Evolutionary conservation across 2,797 vertebrate genomes (phyloP), one percentile per base, ranked within the genome.

Genomic region (Bradypus variegatus): DNA sequence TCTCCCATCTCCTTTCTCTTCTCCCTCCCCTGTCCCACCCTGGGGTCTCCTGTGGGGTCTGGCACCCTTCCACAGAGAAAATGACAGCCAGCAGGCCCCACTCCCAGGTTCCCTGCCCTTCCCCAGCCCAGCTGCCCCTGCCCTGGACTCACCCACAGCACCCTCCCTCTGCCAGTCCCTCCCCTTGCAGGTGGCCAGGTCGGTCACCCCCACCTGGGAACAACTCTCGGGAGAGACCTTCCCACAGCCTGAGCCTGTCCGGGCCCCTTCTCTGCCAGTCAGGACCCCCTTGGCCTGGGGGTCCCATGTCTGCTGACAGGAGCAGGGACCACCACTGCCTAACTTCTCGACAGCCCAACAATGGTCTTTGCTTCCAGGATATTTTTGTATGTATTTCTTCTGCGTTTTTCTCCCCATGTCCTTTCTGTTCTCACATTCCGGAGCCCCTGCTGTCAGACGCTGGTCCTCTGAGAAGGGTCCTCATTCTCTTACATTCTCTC

Each of bases 251-350:
- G 41, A n/a, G 53, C 41, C 73, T 16, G 60, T 78, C 62, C 15
- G 45, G 29, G 67, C 3, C 15, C 55, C 69, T 7, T 36, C 67
- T 29, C 45, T 73, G 75, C 67, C n/a, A 25, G 9, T 0, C 2
- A 3, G 41, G 25, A 55, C 6, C 76, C 67, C 55, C 45, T 41
- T 0, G 7, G 58, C 65, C 45, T 25, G 15, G 15, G 33, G 19
- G 50, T 9, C 76, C 65, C 77, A 36, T 0, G 8, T 19, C 21
- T 72, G 53, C 76, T 8, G 83, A 27, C n/a, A 3, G 76, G 75
- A n/a, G 2, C 6, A 50, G 1, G 16, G 73, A 12, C 33, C 2
- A 8, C 33, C 2, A 10, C 19, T 23, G 6, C 23, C 5, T 6
- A 13, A 23, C 41, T n/a, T 72, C 13, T 31, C 21, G 1, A 0